These are phyloP conservation scores for Crotalus horridus DNA, from an alignment of 2,113 vertebrate genomes.

Conservation along the genomic window DNA sequence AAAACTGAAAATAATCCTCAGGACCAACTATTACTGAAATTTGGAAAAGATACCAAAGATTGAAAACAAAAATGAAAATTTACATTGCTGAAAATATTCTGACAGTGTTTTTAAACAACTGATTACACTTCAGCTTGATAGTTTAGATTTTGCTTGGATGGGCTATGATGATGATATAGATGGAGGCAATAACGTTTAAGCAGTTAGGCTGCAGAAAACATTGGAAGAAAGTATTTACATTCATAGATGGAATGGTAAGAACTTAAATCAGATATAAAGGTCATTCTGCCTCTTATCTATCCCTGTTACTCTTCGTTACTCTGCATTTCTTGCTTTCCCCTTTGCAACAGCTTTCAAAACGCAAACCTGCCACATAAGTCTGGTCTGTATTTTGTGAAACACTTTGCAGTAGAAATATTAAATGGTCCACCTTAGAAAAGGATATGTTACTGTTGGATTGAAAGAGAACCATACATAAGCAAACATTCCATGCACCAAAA, in stretches of 20 bases:
- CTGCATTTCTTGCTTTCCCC: not conserved
- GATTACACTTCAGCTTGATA: slow-evolving; percentile 20
- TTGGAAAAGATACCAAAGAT: slow-evolving; percentile 31
- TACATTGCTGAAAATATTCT: slow-evolving; percentile 2
- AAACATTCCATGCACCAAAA: not conserved
- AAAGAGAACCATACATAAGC: not conserved
- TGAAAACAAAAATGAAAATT: slow-evolving; percentile 23
- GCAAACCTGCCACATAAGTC: not conserved
- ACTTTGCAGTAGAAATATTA: not conserved
- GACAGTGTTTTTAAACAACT: slow-evolving; percentile 13
- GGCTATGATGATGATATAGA: not conserved
- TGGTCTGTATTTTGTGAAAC: not conserved
- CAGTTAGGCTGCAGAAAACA: not conserved
- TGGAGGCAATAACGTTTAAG: not conserved
- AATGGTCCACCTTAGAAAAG: not conserved
- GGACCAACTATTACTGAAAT: not conserved
- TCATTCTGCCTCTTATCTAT: not conserved
- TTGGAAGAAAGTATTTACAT: not conserved
- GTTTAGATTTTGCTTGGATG: slow-evolving; percentile 37
- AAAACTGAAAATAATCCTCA: not conserved
- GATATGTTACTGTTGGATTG: not conserved
- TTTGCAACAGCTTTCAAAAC: not conserved
- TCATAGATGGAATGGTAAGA: not conserved
- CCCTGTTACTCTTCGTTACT: too few relatives aligned
- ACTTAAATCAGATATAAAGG: not conserved